Base-by-base conservation (phyloP, 2,113 vertebrate genomes). In the Benitochromis conjunctus region DNA sequence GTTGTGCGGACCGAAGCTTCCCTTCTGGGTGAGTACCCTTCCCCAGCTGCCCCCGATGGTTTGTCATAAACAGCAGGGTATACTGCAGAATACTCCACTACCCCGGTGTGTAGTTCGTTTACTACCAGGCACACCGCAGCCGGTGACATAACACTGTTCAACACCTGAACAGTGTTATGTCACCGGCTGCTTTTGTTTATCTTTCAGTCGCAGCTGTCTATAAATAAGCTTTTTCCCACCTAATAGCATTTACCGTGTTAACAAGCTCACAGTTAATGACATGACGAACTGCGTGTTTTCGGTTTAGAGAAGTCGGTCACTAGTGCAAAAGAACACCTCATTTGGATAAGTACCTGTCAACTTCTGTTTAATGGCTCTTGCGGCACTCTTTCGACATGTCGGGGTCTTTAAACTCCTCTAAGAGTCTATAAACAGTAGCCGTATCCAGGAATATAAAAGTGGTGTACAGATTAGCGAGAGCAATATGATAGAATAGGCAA, bases 1-100 rank as follows among this genome's bases (percentile, higher is more conserved):
- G 80, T 86, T 97, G 51, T 96, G 96, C 86, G 96, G 96, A 92
- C 38, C 90, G 2, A n/a, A 94, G 7, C 92, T 90, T 26, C 94
- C 94, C 3, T 96, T 97, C 86, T 97, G 96, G 96, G 96, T 97
- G 89, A 96, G 95, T 95, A 4, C 10, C 26, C 24, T 16, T 14
- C 9, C 12, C 5, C 5, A 9, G 11, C 21, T 26, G n/a, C 3
- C 16, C 16, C 46, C 26, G 26, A 43, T 24, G 69, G 43, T 34
- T 9, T 16, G 34, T 4, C n/a, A n/a, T 5, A 43, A 48, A 74
- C 9, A 48, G 16, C 43, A 24, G 41, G 24, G 14, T 29, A 18
- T 74, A 29, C 69, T 12, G 24, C 43, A 31, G 16, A 74, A 31
- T 8, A 0, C 36, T 57, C 13, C 53, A 2, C 16, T 19, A 56